Evolutionary conservation across 2,113 vertebrate genomes (phyloP), one percentile per base, ranked within the genome.

Genomic region (Epinephelus fuscoguttatus): DNA sequence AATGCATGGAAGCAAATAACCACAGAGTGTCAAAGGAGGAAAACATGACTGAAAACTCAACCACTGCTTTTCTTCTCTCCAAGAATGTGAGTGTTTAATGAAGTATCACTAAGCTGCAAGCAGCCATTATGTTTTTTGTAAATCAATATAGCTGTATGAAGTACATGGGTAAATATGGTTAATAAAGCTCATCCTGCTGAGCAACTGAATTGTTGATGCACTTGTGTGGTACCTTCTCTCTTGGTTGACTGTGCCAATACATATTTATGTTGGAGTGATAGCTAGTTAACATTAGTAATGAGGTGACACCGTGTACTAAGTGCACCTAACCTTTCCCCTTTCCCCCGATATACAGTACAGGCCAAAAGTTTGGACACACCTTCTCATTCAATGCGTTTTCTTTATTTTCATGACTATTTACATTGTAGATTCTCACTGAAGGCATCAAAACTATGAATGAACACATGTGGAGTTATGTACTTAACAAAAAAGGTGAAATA

Each of bases 11-110:
- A 62, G 70, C 47, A 74, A 80, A 71, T 8, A 83, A 76, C 77
- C 70, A 70, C 73, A 87, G 61, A 47, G 74, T 56, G 78, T 63
- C 61, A 70, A 53, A 80, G 73, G 13, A 59, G 61, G 70, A 79
- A 75, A 85, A 81, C 61, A 63, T 72, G 55, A 45, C 55, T 84
- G 52, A 80, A 75, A 64, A 72, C n/a, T 23, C 49, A 70, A 70
- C 25, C 61, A 4, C 64, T 10, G 63, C 27, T 55, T 70, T 56
- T 68, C 60, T 67, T 59, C 74, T 55, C 70, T 64, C 50, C 12
- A 61, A 68, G 49, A 84, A 72, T 56, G 56, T 61, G 25, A 76
- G 57, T 47, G 70, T 52, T 73, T 69, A 70, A 40, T 10, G 30
- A 15, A 64, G 70, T 73, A 18, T 67, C 27, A 42, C 18, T 64